Percentiles rank a stretch among this genome's conserved stretches.
Conservation (phyloP, 2,797 vertebrate species). For the Bradypodion pumilum region DNA sequence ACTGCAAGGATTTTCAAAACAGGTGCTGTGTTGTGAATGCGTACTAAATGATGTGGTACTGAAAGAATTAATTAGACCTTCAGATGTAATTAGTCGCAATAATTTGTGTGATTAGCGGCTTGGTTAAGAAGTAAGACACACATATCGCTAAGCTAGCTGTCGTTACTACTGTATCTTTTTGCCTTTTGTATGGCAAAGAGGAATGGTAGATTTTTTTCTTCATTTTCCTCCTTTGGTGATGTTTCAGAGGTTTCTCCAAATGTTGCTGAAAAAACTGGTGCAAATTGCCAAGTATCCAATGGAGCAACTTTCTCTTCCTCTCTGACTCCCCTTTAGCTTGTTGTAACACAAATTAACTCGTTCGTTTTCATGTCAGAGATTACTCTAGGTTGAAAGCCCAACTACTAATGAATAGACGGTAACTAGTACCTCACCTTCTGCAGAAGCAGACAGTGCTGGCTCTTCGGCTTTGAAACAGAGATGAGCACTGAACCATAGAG, state of each 20-base stretch:
- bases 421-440: too few species aligned
- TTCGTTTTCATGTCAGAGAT: too few species aligned
- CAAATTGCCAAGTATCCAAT: slow-evolving; percentile 86
- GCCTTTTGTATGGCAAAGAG: slow-evolving; percentile 77
- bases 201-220: slow-evolving; percentile 30
- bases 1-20: slow-evolving; percentile 92
- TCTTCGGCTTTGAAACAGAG: too few species aligned
- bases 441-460: too few species aligned
- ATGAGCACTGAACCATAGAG: too few species aligned
- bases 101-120: slow-evolving; percentile 99
- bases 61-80: slow-evolving; percentile 99
- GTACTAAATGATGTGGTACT: slow-evolving; percentile 98
- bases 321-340: slow-evolving; percentile 52
- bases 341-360: slow-evolving; percentile 66
- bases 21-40: slow-evolving; percentile 98
- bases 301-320: slow-evolving; percentile 54
- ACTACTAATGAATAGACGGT: too few species aligned
- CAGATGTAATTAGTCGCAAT: slow-evolving; percentile 99
- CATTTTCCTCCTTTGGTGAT: slow-evolving; percentile 63
- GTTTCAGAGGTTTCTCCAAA: slow-evolving; percentile 85
- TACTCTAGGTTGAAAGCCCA: too few species aligned
- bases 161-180: slow-evolving; percentile 75
- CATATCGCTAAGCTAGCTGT: slow-evolving; percentile 84
- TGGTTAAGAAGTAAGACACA: slow-evolving; percentile 95
- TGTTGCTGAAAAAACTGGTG: slow-evolving; percentile 86